These are phyloP conservation scores for Botia kubotai DNA, from an alignment of 2,797 vertebrate species.

Conservation along the genomic window DNA sequence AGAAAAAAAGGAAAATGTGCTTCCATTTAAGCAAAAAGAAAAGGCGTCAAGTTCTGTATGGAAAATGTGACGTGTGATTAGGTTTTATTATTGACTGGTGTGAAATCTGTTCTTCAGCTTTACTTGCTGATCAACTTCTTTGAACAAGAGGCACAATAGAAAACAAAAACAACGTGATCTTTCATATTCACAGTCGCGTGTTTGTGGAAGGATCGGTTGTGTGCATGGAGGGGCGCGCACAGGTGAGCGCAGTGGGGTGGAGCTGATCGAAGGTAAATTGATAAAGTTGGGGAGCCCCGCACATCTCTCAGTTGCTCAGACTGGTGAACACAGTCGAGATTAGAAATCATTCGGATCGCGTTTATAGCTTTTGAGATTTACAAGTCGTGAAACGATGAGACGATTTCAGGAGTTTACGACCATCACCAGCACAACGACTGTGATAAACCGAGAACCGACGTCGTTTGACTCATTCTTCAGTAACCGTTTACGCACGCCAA, in stretches of 20 bases:
- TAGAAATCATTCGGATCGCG: not conserved
- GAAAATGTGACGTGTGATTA: no score
- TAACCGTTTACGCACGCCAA: no score
- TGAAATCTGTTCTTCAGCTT: not conserved
- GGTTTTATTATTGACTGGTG: no score
- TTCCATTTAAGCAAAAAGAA: no score
- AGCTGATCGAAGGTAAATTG: not conserved
- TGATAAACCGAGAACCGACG: not conserved
- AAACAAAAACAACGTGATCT: constrained; percentile 1
- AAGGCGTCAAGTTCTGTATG: no score
- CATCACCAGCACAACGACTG: not conserved
- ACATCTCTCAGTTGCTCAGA: not conserved
- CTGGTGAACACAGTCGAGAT: not conserved
- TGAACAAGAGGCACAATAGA: not conserved
- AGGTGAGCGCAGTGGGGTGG: constrained; percentile 9
- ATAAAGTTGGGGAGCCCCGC: not conserved
- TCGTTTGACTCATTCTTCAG: not conserved
- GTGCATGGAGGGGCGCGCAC: no score
- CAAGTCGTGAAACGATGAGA: not conserved
- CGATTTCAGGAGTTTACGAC: not conserved
- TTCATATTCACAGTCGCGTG: not conserved
- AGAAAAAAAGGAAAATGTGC: no score
- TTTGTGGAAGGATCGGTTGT: constrained; percentile 18
- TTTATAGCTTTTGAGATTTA: no score
- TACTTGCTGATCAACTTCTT: constrained; percentile 13